A percentile compares a stretch with the other conserved stretches of the same genome.
These are phyloP conservation scores for Oreochromis niloticus DNA, from an alignment of 2,113 vertebrate genomes.

Conservation along the genomic window DNA sequence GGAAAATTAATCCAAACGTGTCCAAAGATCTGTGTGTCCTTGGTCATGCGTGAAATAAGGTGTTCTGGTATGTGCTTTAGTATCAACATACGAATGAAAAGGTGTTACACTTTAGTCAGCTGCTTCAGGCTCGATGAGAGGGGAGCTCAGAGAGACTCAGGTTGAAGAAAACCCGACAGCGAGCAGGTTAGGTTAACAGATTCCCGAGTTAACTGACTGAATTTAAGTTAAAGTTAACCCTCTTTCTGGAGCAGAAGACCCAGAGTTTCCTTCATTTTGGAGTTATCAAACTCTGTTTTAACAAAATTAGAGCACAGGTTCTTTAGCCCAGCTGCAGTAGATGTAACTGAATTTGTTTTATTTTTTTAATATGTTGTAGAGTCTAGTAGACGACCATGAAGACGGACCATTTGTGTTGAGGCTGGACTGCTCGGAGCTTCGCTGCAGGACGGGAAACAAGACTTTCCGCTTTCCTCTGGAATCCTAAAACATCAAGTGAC, in stretches of 20 bases:
- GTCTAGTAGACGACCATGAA: slow-evolving; percentile 79
- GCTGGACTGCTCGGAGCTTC: slow-evolving; percentile 74
- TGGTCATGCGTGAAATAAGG: neutral
- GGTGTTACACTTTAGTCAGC: neutral
- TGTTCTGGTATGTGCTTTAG: neutral
- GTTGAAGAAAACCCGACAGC: accelerated
- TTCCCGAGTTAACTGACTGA: neutral
- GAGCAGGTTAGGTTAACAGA: neutral
- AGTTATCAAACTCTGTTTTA: neutral
- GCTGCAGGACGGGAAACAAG: slow-evolving; percentile 90
- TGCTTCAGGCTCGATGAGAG: neutral
- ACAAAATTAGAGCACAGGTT: neutral
- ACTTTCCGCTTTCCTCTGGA: slow-evolving; percentile 79
- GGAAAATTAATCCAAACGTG: accelerated
- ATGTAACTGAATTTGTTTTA: neutral
- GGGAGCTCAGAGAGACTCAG: neutral
- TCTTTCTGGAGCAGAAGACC: neutral
- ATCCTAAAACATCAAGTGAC: neutral
- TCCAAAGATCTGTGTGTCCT: neutral
- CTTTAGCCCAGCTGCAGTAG: neutral
- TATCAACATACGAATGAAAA: neutral
- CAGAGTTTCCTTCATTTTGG: neutral
- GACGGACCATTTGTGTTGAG: slow-evolving; percentile 73
- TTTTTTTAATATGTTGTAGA: slow-evolving; percentile 54
- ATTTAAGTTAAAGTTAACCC: neutral